These are phyloP conservation scores for Mechanitis mazaeus DNA, from an alignment of 2,888 invertebrate species.

Conservation along the genomic window DNA sequence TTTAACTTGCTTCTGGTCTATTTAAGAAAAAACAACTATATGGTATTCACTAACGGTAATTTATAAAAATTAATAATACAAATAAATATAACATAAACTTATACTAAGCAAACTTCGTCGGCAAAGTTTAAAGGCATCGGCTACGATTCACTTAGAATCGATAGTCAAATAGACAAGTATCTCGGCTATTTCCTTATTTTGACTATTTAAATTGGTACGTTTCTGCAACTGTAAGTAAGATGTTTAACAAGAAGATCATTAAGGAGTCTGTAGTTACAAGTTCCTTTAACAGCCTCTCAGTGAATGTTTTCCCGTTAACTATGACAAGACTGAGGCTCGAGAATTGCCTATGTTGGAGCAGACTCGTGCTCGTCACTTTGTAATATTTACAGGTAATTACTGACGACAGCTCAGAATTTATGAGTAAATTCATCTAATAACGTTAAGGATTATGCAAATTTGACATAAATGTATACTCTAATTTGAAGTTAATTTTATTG, in stretches of 20 bases:
- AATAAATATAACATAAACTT: neutral
- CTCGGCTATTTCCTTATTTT: constrained; percentile 13
- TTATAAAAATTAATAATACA: no score
- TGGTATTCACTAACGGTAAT: no score
- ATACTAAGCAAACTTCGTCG: neutral
- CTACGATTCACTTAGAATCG: neutral
- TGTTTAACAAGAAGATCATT: constrained; percentile 35
- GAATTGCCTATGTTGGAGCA: constrained; percentile 31
- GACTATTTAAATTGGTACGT: constrained; percentile 26
- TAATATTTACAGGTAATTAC: constrained; percentile 48
- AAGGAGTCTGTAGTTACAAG: constrained; percentile 39
- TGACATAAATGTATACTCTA: neutral
- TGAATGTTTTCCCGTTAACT: constrained; percentile 52
- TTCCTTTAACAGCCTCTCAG: constrained; percentile 49
- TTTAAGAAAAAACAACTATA: no score
- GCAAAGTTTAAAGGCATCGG: constrained; percentile 7
- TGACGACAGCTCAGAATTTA: constrained; percentile 47
- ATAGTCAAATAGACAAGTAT: constrained; percentile 5
- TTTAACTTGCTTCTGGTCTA: no score
- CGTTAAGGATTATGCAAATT: neutral
- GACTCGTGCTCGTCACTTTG: constrained; percentile 41
- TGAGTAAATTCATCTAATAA: constrained; percentile 35
- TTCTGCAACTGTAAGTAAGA: constrained; percentile 31
- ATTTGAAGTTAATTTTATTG: no score
- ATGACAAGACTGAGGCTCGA: constrained; percentile 46